Conservation (phyloP, 2,797 vertebrate genomes). For the Chloroceryle inda region DNA sequence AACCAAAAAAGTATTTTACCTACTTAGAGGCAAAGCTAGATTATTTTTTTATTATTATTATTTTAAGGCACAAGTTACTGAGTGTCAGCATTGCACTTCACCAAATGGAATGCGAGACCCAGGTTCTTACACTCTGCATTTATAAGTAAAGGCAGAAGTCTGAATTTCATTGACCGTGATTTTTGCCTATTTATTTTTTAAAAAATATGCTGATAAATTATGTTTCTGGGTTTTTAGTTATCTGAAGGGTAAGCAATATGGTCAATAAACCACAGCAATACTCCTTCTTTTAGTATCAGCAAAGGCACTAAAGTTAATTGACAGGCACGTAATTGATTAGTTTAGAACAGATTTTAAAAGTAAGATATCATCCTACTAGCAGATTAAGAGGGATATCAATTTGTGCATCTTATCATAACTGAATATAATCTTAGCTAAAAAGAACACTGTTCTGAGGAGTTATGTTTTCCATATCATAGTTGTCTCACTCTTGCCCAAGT, state of each 20-base stretch:
- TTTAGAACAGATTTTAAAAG: background rate
- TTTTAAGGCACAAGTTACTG: background rate
- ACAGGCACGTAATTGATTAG: background rate
- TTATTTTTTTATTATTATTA: conserved; percentile 18
- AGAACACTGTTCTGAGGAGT: background rate
- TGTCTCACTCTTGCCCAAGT: background rate
- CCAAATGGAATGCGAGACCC: background rate
- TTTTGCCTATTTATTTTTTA: background rate
- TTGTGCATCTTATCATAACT: background rate
- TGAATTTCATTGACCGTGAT: background rate
- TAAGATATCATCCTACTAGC: background rate
- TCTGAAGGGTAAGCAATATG: background rate
- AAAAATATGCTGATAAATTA: background rate
- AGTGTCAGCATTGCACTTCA: background rate
- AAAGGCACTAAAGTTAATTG: background rate
- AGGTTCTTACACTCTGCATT: background rate
- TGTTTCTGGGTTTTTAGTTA: background rate
- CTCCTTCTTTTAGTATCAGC: background rate
- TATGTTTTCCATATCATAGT: background rate
- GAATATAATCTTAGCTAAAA: background rate
- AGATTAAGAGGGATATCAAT: background rate
- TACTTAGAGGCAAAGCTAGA: background rate
- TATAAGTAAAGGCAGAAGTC: background rate
- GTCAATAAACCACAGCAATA: background rate
- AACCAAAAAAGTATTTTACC: background rate